Percentiles rank a stretch among this genome's conserved stretches.
Conservation (phyloP, 2,113 vertebrate species). For the Nesoenas mayeri region DNA sequence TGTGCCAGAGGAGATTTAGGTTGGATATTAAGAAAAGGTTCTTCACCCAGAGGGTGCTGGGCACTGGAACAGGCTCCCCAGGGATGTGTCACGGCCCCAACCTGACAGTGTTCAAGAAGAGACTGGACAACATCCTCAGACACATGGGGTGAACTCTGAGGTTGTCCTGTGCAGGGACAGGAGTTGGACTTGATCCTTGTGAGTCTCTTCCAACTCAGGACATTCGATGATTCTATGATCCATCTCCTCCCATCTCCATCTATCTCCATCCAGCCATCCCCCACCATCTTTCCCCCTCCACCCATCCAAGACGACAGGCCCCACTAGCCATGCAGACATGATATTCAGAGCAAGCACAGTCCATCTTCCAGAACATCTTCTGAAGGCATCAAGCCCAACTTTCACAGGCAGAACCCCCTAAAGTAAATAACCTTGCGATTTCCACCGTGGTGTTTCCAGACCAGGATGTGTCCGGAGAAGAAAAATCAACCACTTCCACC, state of each 20-base stretch:
- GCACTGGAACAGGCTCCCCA: too few relatives aligned
- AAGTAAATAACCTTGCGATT: fast-evolving
- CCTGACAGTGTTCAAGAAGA: too few relatives aligned
- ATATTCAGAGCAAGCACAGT: not conserved
- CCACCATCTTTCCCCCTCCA: not conserved
- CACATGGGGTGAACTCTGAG: too few relatives aligned
- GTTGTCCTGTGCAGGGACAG: too few relatives aligned
- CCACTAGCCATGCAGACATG: not conserved
- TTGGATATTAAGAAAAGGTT: too few relatives aligned
- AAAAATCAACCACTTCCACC: not conserved
- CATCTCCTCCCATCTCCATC: not conserved
- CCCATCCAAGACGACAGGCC: not conserved
- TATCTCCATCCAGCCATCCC: not conserved
- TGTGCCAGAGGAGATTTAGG: too few relatives aligned
- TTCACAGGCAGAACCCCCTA: not conserved
- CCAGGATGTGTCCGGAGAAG: not conserved
- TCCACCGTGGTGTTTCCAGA: not conserved
- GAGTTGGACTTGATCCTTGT: too few relatives aligned
- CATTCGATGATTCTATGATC: too few relatives aligned
- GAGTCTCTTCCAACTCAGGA: too few relatives aligned
- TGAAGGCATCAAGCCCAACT: not conserved
- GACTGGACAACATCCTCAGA: too few relatives aligned
- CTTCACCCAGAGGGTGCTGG: too few relatives aligned
- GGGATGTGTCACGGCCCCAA: too few relatives aligned
- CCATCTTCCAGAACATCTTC: not conserved